Base-by-base conservation (phyloP, 2,888 invertebrate genomes). In the Synanthedon vespiformis region DNA sequence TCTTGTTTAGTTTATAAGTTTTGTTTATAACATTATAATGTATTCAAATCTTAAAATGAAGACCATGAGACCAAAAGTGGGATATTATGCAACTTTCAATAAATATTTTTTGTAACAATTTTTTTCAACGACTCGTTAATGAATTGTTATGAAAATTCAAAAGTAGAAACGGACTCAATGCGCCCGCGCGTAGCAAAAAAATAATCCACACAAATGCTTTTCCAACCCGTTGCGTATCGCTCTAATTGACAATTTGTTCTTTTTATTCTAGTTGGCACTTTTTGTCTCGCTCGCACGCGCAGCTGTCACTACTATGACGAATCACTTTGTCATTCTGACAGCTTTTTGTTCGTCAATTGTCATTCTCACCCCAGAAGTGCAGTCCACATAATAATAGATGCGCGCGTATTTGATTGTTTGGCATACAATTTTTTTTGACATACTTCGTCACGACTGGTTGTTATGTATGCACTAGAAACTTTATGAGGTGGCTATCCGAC, bases 321-420 rank as follows among this genome's bases (percentile, higher is more conserved):
- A 86, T 86, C 80, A 83, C 77, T 83, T 77, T 83, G 83, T 86
- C 81, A 81, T 75, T 78, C 74, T 82, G 85, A 80, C 84, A 80
- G 74, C 68, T 76, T 76, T 80, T 72, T 77, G 82, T 73, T 58
- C 66, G 68, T 68, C 76, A 71, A 68, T 68, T 73, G 74, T 77
- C 69, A 81, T 85, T 80, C 77, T 79, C 85, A 84, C 86, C 86
- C 85, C 77, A 80, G 47, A 44, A 12, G 44, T 44, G 22, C 18
- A 18, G 51, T 51, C 40, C 18, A n/a, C 51, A 44, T 41, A 41
- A 44, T 50, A 40, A 34, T 40, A 40, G 40, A 40, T 16, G 34
- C 47, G 49, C 12, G 49, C 22, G 49, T 22, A 16, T 22, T 14
- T 49, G 22, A 22, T 22, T 49, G 49, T 49, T 22, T 44, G 44